These are phyloP conservation scores for Hanleya hanleyi DNA, from an alignment of 2,888 invertebrate species.

Conservation along the genomic window DNA sequence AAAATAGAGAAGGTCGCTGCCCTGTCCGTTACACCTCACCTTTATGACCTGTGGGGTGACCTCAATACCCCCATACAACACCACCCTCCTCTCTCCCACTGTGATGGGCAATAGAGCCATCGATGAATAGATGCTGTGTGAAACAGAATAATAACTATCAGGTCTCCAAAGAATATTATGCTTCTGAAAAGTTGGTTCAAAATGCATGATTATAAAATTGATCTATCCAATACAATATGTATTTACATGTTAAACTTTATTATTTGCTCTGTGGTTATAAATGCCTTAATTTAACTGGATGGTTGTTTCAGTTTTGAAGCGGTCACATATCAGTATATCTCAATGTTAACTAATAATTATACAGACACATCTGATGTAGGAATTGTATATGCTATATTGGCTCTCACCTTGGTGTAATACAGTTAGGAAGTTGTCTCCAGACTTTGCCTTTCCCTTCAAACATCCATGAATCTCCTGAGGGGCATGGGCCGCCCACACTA, in stretches of 20 bases:
- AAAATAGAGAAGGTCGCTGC: too few species aligned
- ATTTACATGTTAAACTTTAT: too few species aligned
- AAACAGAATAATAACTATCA: too few species aligned
- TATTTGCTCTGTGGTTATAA: too few species aligned
- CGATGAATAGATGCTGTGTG: conserved; percentile 35
- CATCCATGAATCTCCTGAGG: conserved; percentile 50
- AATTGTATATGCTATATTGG: too few species aligned
- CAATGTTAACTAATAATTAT: neutral
- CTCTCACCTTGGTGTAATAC: conserved; percentile 42
- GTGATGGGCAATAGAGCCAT: conserved; percentile 43
- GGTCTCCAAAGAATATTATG: too few species aligned
- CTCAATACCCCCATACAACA: conserved; percentile 48
- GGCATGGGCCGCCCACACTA: conserved; percentile 48
- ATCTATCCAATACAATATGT: too few species aligned
- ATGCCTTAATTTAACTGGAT: too few species aligned
- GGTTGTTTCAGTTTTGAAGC: too few species aligned
- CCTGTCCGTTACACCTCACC: conserved; percentile 17
- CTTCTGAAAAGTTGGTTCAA: too few species aligned
- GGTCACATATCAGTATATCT: neutral
- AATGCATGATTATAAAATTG: too few species aligned
- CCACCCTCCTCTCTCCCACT: conserved; percentile 34
- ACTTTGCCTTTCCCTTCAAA: conserved; percentile 36
- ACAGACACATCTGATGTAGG: neutral
- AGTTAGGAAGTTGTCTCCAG: conserved; percentile 39
- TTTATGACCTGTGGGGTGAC: conserved; percentile 36